Conservation (phyloP, 2,888 invertebrate species). For the Thereva nobilitata region DNA sequence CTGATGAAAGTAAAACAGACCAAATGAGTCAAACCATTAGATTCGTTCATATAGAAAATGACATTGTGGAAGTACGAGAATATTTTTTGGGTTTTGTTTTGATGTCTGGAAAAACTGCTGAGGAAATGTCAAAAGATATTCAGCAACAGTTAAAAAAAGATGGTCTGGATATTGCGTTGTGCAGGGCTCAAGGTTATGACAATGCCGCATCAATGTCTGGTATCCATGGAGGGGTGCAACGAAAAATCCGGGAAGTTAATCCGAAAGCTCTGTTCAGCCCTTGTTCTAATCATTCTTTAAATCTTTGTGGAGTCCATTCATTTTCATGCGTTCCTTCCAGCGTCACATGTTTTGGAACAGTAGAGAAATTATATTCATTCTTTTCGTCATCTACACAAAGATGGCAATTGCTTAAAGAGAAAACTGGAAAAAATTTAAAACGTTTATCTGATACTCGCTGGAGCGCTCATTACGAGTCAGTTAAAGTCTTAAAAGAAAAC, state of each 20-base stretch:
- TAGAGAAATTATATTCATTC: conserved; percentile 8
- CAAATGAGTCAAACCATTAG: too few relatives aligned
- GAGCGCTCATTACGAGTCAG: not conserved
- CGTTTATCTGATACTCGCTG: conserved; percentile 12
- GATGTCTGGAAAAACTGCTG: conserved; percentile 9
- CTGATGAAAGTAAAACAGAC: conserved; percentile 22
- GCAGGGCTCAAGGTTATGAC: conserved; percentile 43
- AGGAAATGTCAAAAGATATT: conserved; percentile 21
- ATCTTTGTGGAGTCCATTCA: conserved; percentile 39
- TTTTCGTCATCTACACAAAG: conserved; percentile 4
- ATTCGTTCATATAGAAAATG: conserved; percentile 20
- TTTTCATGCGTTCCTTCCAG: not conserved
- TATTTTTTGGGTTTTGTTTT: conserved; percentile 6
- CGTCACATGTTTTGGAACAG: not conserved
- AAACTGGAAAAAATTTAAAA: conserved; percentile 17
- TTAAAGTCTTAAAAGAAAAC: conserved; percentile 15
- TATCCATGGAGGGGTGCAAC: conserved; percentile 42
- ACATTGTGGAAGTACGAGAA: conserved; percentile 14
- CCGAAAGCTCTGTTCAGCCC: too few relatives aligned
- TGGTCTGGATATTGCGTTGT: conserved; percentile 41
- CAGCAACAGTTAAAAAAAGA: conserved; percentile 36
- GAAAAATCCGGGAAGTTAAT: too few relatives aligned
- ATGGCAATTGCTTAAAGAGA: conserved; percentile 12
- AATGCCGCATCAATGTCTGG: conserved; percentile 43
- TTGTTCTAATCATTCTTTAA: conserved; percentile 37